Base-by-base conservation (phyloP, 2,888 invertebrate species). In the Amphiduros pacificus region DNA sequence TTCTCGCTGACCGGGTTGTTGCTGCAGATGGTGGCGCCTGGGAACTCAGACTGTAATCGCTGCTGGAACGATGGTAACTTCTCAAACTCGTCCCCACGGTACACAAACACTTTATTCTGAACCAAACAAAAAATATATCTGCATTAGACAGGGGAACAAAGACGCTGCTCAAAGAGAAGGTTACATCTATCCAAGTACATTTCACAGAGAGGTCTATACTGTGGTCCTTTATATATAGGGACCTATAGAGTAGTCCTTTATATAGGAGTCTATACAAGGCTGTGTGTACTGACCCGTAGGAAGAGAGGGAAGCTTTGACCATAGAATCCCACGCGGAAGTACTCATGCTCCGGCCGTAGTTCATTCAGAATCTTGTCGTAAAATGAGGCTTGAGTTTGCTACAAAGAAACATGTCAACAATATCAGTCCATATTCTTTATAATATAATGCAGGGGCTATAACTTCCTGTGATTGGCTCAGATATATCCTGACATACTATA, bases 251-350 rank as follows among this genome's bases (percentile, higher is more conserved):
- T n/a, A n/a, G n/a, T n/a, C n/a, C n/a, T n/a, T n/a, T n/a, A n/a
- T n/a, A n/a, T n/a, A n/a, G n/a, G n/a, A n/a, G n/a, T n/a, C n/a
- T n/a, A n/a, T n/a, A n/a, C n/a, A n/a, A n/a, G n/a, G n/a, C n/a
- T 11, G 17, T 36, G 11, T 36, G 20, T 9, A 59, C 89, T 86
- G 84, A 95, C 95, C 84, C 94, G 87, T 50, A 96, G 92, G 84
- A 96, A 96, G n/a, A 93, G 85, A 2, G 96, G 96, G 79, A 95
- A 92, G 41, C 92, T 92, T 74, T 91, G 88, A 22, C 96, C 97
- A 76, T 93, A 96, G 83, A 94, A 97, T 9, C 94, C 95, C 56
- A 97, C 96, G 55, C 94, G 86, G 81, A 95, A 97, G 81, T 96
- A 97, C 82, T 95, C 94, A 0, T 94, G 94, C 77, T 95, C 94